Base-by-base conservation (phyloP, 2,113 vertebrate species). In the Myodes glareolus region DNA sequence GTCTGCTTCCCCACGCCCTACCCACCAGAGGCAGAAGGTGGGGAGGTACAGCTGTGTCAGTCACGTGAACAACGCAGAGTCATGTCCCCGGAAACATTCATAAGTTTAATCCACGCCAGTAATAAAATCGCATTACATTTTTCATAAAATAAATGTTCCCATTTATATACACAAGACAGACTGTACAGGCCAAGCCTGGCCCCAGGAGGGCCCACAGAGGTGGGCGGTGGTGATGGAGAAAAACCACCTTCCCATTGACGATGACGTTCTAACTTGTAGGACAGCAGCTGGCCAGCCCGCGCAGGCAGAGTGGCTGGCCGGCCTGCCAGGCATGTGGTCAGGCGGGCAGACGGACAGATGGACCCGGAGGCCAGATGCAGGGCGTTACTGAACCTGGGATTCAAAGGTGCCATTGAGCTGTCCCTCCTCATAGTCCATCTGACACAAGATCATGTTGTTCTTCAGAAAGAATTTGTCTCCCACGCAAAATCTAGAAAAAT, bases 61-160 rank as follows among this genome's bases (percentile, higher is more conserved):
- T 96, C 91, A 97, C 11, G 87, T 93, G 93, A 96, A 81, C 94
- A 91, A 96, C 27, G 90, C 98, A 93, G 96, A 97, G 77, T 92
- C 90, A 96, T 98, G 93, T 98, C 98, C 98, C 98, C 98, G 98
- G 98, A 99, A 99, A 99, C 99, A 99, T 99, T 99, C 98, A 98
- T 99, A 99, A 98, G 99, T 99, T 99, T 99, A 99, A 99, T 99
- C 99, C 99, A 99, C 99, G 99, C 99, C 99, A 99, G 99, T 99
- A 99, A 99, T 99, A 99, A 99, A 99, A 99, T 99, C 99, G 99
- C 99, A 99, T 99, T 99, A 99, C 99, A 99, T 99, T 99, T 99
- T 99, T 99, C 99, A 99, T 99, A 99, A 99, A 99, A 99, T 99
- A 99, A 99, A 99, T 99, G 99, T 99, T 99, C 99, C 99, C 99